These are phyloP conservation scores for Argya squamiceps DNA, from an alignment of 2,797 vertebrate species.

Conservation along the genomic window DNA sequence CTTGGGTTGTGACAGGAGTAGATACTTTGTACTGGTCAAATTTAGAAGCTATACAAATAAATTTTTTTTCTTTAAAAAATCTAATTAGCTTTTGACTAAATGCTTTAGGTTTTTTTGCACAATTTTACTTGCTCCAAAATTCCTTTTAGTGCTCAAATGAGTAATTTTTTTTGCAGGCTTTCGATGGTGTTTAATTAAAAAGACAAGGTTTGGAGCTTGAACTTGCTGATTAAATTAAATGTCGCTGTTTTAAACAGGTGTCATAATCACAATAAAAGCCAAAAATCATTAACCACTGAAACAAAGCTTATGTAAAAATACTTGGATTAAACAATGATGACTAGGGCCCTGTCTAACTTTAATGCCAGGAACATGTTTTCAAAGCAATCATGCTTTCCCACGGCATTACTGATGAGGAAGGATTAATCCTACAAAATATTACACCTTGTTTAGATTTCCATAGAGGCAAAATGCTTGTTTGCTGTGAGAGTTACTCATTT, in stretches of 20 bases:
- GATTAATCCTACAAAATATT: not conserved
- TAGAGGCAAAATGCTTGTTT: not conserved
- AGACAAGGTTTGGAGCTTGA: not conserved
- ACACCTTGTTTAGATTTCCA: not conserved
- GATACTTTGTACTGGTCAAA: not conserved
- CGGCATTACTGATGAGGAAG: not conserved
- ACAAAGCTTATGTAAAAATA: not conserved
- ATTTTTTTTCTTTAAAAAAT: not conserved
- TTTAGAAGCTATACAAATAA: not conserved
- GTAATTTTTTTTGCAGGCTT: not conserved
- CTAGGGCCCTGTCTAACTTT: not conserved
- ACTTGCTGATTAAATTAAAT: constrained; percentile 18
- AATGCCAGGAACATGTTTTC: not conserved
- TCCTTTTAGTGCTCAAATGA: not conserved
- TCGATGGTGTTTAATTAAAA: constrained; percentile 3
- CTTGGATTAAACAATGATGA: not conserved
- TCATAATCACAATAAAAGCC: not conserved
- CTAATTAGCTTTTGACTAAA: not conserved
- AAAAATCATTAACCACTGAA: not conserved
- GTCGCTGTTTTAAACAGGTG: not conserved
- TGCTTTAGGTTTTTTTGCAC: not conserved
- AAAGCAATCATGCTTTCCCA: not conserved
- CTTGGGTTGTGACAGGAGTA: not conserved
- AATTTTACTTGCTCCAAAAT: not conserved
- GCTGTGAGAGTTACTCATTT: not conserved